Percentiles rank a stretch among this genome's conserved stretches.
Conservation (phyloP, 2,113 vertebrate genomes). For the Pelmatolapia mariae region DNA sequence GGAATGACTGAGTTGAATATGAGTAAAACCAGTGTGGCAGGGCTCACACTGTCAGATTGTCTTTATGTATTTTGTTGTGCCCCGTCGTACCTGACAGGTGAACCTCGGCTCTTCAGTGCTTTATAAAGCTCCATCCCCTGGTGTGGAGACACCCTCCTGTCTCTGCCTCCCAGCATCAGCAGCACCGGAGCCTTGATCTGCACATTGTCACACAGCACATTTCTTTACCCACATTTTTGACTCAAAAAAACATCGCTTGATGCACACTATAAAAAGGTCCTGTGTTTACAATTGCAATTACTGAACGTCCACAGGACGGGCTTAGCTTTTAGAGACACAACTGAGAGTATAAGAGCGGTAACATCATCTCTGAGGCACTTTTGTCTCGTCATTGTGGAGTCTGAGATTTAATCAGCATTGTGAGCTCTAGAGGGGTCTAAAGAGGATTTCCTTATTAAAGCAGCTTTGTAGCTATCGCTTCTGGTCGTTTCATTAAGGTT, state of each 20-base stretch:
- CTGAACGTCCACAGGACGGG: background rate
- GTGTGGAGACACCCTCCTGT: conserved; percentile 75
- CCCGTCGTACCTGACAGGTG: conserved; percentile 60
- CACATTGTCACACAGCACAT: background rate
- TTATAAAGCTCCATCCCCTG: conserved; percentile 82
- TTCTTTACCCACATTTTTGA: background rate
- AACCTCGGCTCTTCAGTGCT: conserved; percentile 71
- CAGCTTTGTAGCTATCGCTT: background rate
- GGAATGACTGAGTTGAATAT: background rate
- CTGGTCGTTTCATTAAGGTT: background rate
- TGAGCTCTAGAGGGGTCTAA: background rate
- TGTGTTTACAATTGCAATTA: background rate
- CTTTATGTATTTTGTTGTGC: background rate
- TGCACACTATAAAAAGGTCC: background rate
- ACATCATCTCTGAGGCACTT: background rate
- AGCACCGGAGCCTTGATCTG: conserved; percentile 75
- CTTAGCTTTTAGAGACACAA: background rate
- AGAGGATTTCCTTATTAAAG: background rate
- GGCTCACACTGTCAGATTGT: background rate
- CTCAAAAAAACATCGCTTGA: background rate
- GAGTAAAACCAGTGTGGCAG: background rate
- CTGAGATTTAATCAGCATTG: background rate
- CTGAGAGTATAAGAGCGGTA: background rate
- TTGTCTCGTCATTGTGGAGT: background rate
- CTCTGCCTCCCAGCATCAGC: conserved; percentile 75